phyloP scores from a whole-genome alignment of 2,113 vertebrate species.

The Alces alces region DNA sequence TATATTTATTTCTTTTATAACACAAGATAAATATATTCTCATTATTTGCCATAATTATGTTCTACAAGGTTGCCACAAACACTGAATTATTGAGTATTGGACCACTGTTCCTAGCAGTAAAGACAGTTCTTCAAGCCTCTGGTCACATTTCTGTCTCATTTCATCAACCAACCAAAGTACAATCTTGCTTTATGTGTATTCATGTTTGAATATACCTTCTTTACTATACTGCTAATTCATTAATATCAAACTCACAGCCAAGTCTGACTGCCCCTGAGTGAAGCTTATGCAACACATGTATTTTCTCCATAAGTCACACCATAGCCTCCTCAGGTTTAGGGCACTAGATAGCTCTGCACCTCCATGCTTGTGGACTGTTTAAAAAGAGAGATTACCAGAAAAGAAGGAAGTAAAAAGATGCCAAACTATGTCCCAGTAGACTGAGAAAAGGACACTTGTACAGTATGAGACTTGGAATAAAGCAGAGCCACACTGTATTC shows the following conservation, averaged over 20 bases:
- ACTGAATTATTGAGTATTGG: not conserved
- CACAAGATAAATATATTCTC: not conserved
- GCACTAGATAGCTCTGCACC: not conserved
- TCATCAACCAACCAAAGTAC: not conserved
- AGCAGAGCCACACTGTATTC: not conserved
- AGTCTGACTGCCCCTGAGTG: not conserved
- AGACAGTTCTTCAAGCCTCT: not conserved
- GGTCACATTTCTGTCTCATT: not conserved
- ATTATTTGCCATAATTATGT: not conserved
- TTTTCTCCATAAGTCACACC: not conserved
- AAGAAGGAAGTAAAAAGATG: not conserved
- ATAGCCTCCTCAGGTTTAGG: not conserved
- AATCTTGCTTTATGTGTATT: not conserved
- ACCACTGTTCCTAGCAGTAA: not conserved
- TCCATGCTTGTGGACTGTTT: not conserved
- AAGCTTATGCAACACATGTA: not conserved
- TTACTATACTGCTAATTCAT: not conserved
- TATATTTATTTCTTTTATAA: not conserved
- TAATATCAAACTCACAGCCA: not conserved
- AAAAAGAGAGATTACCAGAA: not conserved
- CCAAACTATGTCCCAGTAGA: not conserved
- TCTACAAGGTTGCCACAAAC: not conserved
- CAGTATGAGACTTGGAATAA: not conserved
- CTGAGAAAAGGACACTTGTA: not conserved
- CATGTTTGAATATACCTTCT: not conserved